phyloP scores from a whole-genome alignment of 2,797 vertebrate species.

The Bufotes viridis region DNA sequence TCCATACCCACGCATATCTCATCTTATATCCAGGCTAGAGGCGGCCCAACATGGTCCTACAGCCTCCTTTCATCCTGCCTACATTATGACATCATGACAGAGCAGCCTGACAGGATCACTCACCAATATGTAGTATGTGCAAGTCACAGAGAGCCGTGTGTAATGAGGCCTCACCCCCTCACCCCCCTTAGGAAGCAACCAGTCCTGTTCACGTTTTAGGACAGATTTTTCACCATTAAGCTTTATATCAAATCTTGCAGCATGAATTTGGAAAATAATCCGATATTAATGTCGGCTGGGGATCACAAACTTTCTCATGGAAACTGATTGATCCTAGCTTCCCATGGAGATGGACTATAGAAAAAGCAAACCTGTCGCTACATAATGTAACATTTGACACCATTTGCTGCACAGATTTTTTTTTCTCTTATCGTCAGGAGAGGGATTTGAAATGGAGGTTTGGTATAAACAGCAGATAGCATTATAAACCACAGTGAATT shows the following conservation, averaged over 20 bases:
- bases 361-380: background rate
- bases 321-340: constrained; percentile 10
- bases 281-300: background rate
- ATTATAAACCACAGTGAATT: constrained; percentile 60
- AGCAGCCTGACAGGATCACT: no score
- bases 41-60: no score
- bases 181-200: no score
- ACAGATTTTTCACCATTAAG: background rate
- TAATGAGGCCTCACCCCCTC: no score
- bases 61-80: no score
- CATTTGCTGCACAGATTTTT: constrained; percentile 4
- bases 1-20: no score
- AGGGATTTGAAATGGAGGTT: constrained; percentile 53
- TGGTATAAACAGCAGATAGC: constrained; percentile 58
- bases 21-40: no score
- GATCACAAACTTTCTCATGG: constrained; percentile 20
- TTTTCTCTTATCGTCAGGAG: constrained; percentile 32
- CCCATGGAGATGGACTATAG: background rate
- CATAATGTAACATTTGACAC: background rate
- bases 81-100: no score
- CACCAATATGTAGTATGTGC: no score
- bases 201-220: background rate
- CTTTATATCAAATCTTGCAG: constrained; percentile 16
- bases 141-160: no score
- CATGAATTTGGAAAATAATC: constrained; percentile 12